phyloP scores from a whole-genome alignment of 2,113 vertebrate genomes.

The Xiphophorus couchianus region DNA sequence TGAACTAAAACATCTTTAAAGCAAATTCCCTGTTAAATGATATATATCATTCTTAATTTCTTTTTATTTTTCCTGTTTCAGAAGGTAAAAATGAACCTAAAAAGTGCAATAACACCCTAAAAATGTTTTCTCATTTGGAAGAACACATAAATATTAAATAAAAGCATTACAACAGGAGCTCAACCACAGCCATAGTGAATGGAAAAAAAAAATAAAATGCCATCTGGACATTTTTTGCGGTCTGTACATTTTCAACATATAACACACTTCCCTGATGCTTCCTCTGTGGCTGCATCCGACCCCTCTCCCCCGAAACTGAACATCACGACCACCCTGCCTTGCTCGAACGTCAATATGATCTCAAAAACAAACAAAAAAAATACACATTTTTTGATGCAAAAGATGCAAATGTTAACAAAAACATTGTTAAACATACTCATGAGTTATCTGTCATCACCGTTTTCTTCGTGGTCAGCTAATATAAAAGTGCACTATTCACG shows the following conservation, averaged over 20 bases:
- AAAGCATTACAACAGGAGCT: slow-evolving; percentile 80
- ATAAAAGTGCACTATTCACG: slow-evolving; percentile 82
- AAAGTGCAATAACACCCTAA: slow-evolving; percentile 87
- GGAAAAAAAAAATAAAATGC: slow-evolving; percentile 64
- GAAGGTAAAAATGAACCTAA: slow-evolving; percentile 83
- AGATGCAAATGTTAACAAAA: slow-evolving; percentile 80
- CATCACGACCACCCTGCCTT: slow-evolving; percentile 8
- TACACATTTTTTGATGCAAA: slow-evolving; percentile 64
- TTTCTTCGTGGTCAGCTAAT: slow-evolving; percentile 69
- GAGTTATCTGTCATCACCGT: slow-evolving; percentile 58
- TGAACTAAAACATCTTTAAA: slow-evolving; percentile 83
- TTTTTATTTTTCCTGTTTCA: slow-evolving; percentile 62
- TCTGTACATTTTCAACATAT: slow-evolving; percentile 64
- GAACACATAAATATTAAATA: slow-evolving; percentile 90
- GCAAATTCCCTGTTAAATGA: slow-evolving; percentile 85
- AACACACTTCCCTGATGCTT: slow-evolving; percentile 65
- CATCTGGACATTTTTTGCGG: slow-evolving; percentile 73
- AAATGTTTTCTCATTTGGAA: slow-evolving; percentile 79
- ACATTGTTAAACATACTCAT: slow-evolving; percentile 75
- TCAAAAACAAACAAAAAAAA: slow-evolving; percentile 55
- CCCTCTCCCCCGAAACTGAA: neutral
- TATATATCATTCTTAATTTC: slow-evolving; percentile 64
- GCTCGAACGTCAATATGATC: slow-evolving; percentile 69
- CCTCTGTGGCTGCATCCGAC: slow-evolving; percentile 10
- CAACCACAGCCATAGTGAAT: slow-evolving; percentile 79